Conservation (phyloP, 2,888 invertebrate species). For the Macaria liturata region DNA sequence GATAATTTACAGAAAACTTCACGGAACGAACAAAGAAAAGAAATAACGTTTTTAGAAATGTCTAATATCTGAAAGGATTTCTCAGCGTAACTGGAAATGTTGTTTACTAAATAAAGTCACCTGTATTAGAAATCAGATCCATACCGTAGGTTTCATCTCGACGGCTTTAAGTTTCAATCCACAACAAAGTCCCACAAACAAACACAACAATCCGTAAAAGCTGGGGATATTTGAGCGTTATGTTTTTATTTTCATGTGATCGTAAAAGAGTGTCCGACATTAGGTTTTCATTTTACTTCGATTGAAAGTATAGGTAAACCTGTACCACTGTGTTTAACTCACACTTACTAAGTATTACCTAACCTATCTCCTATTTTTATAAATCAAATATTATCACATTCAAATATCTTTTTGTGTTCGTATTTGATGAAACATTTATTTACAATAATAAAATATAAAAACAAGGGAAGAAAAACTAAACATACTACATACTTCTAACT, state of each 20-base stretch:
- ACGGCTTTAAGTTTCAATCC: constrained; percentile 11
- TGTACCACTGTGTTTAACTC: too few species aligned
- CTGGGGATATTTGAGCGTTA: constrained; percentile 14
- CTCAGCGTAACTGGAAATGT: background rate
- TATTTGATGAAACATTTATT: too few species aligned
- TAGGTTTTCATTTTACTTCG: constrained; percentile 8
- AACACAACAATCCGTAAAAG: too few species aligned
- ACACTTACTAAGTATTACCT: too few species aligned
- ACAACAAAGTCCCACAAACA: constrained; percentile 5
- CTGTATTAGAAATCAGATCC: constrained; percentile 8
- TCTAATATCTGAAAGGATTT: too few species aligned
- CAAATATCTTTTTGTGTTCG: too few species aligned
- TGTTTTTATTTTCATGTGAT: constrained; percentile 16
- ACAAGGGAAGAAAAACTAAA: too few species aligned
- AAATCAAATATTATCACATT: too few species aligned
- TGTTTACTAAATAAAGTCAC: background rate
- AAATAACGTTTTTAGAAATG: background rate
- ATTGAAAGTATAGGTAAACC: constrained; percentile 17
- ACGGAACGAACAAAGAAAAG: constrained; percentile 4
- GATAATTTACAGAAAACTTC: constrained; percentile 29
- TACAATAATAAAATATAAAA: too few species aligned
- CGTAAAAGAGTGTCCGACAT: constrained; percentile 11
- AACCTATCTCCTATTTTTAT: too few species aligned
- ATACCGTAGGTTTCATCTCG: constrained; percentile 3
- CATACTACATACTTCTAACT: too few species aligned